Percentiles rank a stretch among this genome's conserved stretches.
Conservation (phyloP, 2,888 invertebrate species). For the Apodemia duryi region DNA sequence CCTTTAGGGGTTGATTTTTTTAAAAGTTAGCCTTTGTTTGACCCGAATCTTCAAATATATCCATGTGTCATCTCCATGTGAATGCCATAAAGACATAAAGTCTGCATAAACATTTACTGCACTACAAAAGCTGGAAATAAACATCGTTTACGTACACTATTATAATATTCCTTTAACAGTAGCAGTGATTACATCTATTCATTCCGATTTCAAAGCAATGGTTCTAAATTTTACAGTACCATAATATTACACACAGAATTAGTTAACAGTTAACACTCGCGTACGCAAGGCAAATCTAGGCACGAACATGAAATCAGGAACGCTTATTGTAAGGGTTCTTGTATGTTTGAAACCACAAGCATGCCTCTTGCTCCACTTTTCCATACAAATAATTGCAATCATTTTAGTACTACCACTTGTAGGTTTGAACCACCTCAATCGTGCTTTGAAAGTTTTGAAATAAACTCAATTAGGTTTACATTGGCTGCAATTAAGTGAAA, state of each 20-base stretch:
- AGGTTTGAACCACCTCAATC: background rate
- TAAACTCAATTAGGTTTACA: no score
- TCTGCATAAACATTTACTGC: no score
- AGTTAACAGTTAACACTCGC: slow-evolving; percentile 9
- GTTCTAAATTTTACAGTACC: background rate
- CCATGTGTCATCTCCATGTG: no score
- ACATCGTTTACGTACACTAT: no score
- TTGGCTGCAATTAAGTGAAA: no score
- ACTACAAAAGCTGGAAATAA: no score
- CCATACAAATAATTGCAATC: background rate
- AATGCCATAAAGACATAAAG: no score
- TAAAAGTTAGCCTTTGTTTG: no score
- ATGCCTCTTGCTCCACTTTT: background rate
- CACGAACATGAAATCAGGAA: slow-evolving; percentile 40
- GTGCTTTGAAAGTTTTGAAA: background rate
- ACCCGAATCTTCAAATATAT: no score
- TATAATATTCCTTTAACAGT: no score
- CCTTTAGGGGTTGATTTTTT: no score
- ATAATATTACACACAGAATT: slow-evolving; percentile 12
- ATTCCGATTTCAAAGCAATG: background rate
- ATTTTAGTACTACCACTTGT: background rate
- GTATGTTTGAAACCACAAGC: slow-evolving; percentile 15
- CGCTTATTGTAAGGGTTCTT: slow-evolving; percentile 33
- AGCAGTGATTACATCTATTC: background rate
- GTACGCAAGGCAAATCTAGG: slow-evolving; percentile 19